Conservation (phyloP, 2,888 invertebrate species). For the Schrankia costaestrigalis region DNA sequence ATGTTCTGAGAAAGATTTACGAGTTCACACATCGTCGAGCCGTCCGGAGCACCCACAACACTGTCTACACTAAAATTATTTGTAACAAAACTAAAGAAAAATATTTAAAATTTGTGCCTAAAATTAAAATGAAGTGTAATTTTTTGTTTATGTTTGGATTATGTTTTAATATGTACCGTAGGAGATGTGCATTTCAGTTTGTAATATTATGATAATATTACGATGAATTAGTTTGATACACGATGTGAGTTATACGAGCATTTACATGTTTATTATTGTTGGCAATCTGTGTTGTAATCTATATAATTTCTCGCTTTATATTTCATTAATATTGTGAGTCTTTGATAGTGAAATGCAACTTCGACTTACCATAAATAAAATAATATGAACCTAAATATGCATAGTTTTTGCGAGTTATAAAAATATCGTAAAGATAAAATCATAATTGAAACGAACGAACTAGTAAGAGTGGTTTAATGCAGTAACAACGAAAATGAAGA, state of each 20-base stretch:
- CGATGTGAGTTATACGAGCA: constrained; percentile 21
- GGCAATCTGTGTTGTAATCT: constrained; percentile 10
- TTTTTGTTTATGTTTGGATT: constrained; percentile 23
- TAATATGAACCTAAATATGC: too few relatives aligned
- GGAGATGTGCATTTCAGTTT: constrained; percentile 8
- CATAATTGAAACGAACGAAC: too few relatives aligned
- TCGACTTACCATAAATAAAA: too few relatives aligned
- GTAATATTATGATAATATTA: constrained; percentile 22
- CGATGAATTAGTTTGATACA: constrained; percentile 20
- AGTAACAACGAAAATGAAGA: too few relatives aligned
- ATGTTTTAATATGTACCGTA: constrained; percentile 22
- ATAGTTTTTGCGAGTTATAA: too few relatives aligned
- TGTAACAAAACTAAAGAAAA: constrained; percentile 34
- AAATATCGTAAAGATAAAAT: too few relatives aligned
- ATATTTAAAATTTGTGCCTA: constrained; percentile 32
- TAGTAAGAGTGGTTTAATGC: too few relatives aligned
- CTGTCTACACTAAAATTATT: constrained; percentile 25
- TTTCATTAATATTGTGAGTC: too few relatives aligned
- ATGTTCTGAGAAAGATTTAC: constrained; percentile 43
- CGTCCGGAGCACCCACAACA: constrained; percentile 40
- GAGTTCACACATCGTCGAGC: constrained; percentile 36
- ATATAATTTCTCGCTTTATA: constrained; percentile 3
- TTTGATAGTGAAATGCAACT: too few relatives aligned
- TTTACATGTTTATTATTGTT: constrained; percentile 23
- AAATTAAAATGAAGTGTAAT: constrained; percentile 25